phyloP scores from a whole-genome alignment of 2,113 vertebrate species.

The Mobula hypostoma region DNA sequence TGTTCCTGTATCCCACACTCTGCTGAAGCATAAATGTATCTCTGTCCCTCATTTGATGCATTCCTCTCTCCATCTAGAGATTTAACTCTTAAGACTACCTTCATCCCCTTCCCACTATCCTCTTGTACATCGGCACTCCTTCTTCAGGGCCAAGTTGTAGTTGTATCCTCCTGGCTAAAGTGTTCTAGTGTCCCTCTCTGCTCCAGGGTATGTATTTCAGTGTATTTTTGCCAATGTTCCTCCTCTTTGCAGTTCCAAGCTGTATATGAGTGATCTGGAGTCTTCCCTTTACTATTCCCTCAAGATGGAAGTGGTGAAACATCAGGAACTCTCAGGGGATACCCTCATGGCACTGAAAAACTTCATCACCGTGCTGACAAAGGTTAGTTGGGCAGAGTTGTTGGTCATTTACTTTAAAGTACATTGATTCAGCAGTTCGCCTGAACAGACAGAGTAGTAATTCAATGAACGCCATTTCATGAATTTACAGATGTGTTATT shows the following conservation, averaged over 20 bases:
- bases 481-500: background rate
- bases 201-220: background rate
- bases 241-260: conserved; percentile 57
- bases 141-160: background rate
- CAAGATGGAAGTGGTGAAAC: conserved; percentile 66
- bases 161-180: background rate
- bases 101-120: background rate
- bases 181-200: background rate
- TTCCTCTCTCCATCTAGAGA: background rate
- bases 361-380: conserved; percentile 65
- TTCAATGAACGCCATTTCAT: background rate
- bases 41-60: no score
- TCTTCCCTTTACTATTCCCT: conserved; percentile 77
- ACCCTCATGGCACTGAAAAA: conserved; percentile 61
- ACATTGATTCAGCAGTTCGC: background rate
- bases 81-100: no score
- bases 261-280: conserved; percentile 88
- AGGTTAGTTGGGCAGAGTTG: conserved; percentile 59
- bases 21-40: background rate
- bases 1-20: background rate
- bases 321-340: conserved; percentile 54
- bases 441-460: background rate
- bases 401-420: background rate
- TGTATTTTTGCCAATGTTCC: background rate
- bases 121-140: background rate